Conservation (phyloP, 1,140 invertebrate genomes). For the Drosophila hydei region DNA sequence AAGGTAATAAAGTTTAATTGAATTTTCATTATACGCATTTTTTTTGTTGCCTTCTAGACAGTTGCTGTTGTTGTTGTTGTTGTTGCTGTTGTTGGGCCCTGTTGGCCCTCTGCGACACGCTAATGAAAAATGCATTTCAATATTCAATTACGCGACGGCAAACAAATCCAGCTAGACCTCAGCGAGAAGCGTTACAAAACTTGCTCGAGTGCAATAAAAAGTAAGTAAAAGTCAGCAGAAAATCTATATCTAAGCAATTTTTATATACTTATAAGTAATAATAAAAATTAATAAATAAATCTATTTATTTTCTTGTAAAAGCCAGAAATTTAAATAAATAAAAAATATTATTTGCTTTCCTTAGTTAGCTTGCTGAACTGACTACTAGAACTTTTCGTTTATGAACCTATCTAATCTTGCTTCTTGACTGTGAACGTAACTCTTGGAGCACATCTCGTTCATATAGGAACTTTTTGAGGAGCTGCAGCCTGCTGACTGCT, state of each 20-base stretch:
- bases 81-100: constrained; percentile 27
- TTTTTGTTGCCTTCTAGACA: constrained; percentile 59
- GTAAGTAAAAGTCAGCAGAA: too few relatives aligned
- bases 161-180: constrained; percentile 45
- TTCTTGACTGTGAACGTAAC: too few relatives aligned
- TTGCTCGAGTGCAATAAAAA: too few relatives aligned
- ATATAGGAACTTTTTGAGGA: constrained; percentile 47
- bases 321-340: too few relatives aligned
- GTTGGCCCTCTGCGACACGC: constrained; percentile 41
- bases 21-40: constrained; percentile 83
- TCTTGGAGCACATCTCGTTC: constrained; percentile 35
- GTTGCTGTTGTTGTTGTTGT: constrained; percentile 33
- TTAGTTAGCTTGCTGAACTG: too few relatives aligned
- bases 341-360: too few relatives aligned
- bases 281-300: too few relatives aligned
- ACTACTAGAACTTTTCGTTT: neutral
- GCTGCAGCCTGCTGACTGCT: constrained; percentile 29
- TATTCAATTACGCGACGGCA: constrained; percentile 74
- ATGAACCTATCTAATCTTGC: neutral
- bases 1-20: constrained; percentile 82
- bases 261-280: too few relatives aligned
- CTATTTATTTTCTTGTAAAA: too few relatives aligned
- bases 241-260: too few relatives aligned
- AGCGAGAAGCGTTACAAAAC: constrained; percentile 26
- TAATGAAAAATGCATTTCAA: constrained; percentile 82